Percentiles rank a stretch among this genome's conserved stretches.
Evolutionary conservation across 2,888 invertebrate species (phyloP).

Genomic region (Nemoura dubitans): DNA sequence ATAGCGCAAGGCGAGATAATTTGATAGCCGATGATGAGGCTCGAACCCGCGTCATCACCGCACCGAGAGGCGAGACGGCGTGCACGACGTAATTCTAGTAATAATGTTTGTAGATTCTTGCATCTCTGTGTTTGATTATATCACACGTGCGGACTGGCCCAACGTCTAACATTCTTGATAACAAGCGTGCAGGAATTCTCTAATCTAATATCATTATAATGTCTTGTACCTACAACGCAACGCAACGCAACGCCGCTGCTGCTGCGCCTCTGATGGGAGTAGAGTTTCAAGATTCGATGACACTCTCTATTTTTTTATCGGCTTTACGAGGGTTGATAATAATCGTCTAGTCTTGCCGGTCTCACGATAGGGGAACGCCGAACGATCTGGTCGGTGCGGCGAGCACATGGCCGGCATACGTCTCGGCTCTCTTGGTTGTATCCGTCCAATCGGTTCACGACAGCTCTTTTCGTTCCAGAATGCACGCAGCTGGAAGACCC

Average conservation of each 20-base stretch:
- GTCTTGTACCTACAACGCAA: background rate
- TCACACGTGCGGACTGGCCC: background rate
- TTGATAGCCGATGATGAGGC: background rate
- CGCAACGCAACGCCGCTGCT: background rate
- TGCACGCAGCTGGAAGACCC: conserved; percentile 97
- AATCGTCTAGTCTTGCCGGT: background rate
- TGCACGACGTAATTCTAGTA: background rate
- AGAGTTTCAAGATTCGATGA: background rate
- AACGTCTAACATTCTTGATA: conserved; percentile 15
- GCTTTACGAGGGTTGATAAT: background rate
- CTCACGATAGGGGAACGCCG: background rate
- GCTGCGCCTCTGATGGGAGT: background rate
- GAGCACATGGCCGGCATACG: too few species aligned
- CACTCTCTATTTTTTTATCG: background rate
- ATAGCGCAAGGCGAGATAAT: background rate
- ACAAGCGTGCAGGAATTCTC: background rate
- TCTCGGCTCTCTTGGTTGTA: background rate
- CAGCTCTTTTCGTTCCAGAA: conserved; percentile 70
- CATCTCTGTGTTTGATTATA: background rate
- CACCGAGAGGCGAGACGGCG: background rate
- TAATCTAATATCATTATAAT: background rate
- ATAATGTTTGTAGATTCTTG: background rate
- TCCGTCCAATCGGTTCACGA: background rate
- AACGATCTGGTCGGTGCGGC: too few species aligned
- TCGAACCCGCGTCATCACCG: background rate